A percentile compares a stretch with the other conserved stretches of the same genome.
These are phyloP conservation scores for Coptodon rendalli DNA, from an alignment of 2,113 vertebrate genomes.

Conservation along the genomic window DNA sequence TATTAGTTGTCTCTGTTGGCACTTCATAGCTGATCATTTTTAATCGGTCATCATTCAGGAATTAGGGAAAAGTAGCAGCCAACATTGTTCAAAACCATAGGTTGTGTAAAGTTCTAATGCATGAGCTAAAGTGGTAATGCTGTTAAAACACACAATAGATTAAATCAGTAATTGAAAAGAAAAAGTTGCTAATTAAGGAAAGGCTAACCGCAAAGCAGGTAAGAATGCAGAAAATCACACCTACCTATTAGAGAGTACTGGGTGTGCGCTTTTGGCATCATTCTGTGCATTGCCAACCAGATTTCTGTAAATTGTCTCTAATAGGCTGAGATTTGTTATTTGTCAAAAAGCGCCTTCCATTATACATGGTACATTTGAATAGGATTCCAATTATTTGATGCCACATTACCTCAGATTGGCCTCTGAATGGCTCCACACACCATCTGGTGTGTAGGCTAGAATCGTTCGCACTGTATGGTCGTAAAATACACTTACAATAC, in stretches of 20 bases:
- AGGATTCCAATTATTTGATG: slow-evolving; percentile 44
- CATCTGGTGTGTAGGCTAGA: slow-evolving; percentile 24
- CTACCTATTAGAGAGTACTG: slow-evolving; percentile 15
- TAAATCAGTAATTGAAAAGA: not conserved
- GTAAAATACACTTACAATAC: slow-evolving; percentile 12
- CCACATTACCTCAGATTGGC: slow-evolving; percentile 2
- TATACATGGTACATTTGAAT: slow-evolving; percentile 36
- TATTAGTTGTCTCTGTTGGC: not conserved
- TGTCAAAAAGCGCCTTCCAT: not conserved
- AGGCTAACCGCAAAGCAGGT: slow-evolving; percentile 5
- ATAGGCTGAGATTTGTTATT: slow-evolving; percentile 15
- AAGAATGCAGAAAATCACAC: slow-evolving; percentile 56
- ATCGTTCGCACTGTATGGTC: not conserved
- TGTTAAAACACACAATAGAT: not conserved
- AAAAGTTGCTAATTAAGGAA: not conserved
- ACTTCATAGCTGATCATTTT: not conserved
- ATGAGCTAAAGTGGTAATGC: not conserved
- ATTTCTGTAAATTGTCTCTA: slow-evolving; percentile 36
- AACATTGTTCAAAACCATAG: not conserved
- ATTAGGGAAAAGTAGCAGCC: not conserved
- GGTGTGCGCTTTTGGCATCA: slow-evolving; percentile 8
- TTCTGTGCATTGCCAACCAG: not conserved
- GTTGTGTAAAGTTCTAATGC: not conserved
- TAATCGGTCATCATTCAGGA: not conserved
- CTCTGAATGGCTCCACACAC: slow-evolving; percentile 16